Evolutionary conservation across 30 jellyfish, hydroid and myxozoan genomes (phyloP).

Genomic region (Chrysaora quinquecirrha): DNA sequence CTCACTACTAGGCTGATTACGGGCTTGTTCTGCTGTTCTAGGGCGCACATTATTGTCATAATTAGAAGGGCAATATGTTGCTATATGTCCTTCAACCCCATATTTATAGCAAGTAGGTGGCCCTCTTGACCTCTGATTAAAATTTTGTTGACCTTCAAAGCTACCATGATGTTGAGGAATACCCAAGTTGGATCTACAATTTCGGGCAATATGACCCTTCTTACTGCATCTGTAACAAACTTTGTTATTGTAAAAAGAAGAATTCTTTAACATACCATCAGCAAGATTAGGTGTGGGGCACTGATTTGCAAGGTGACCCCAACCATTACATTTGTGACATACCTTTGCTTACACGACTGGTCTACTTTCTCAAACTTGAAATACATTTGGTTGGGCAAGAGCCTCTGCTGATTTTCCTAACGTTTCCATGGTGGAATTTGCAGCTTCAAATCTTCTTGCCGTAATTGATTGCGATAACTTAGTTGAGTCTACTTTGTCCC

Average conservation of each 20-base stretch:
- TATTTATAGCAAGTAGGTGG: not conserved
- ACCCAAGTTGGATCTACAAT: not conserved
- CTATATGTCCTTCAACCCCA: not conserved
- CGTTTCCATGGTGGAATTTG: too few relatives aligned
- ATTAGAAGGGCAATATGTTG: not conserved
- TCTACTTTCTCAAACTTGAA: slow-evolving; percentile 6
- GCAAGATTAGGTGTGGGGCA: slow-evolving; percentile 8
- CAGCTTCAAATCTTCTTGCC: too few relatives aligned
- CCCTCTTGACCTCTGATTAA: too few relatives aligned
- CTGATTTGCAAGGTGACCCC: slow-evolving; percentile 13
- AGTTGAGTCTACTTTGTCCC: not conserved
- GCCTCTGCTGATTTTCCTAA: not conserved
- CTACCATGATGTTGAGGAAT: not conserved
- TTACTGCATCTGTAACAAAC: too few relatives aligned
- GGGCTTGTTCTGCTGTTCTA: too few relatives aligned
- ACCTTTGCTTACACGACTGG: not conserved
- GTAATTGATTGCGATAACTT: not conserved
- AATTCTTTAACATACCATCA: not conserved
- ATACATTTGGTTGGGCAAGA: not conserved
- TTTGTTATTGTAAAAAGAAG: not conserved
- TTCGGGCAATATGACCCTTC: too few relatives aligned
- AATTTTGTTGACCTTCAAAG: not conserved
- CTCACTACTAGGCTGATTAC: too few relatives aligned
- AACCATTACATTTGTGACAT: not conserved
- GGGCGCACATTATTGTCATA: too few relatives aligned